Evolutionary conservation across 2,797 vertebrate genomes (phyloP).

Genomic region (Odontamblyopus rebecca): DNA sequence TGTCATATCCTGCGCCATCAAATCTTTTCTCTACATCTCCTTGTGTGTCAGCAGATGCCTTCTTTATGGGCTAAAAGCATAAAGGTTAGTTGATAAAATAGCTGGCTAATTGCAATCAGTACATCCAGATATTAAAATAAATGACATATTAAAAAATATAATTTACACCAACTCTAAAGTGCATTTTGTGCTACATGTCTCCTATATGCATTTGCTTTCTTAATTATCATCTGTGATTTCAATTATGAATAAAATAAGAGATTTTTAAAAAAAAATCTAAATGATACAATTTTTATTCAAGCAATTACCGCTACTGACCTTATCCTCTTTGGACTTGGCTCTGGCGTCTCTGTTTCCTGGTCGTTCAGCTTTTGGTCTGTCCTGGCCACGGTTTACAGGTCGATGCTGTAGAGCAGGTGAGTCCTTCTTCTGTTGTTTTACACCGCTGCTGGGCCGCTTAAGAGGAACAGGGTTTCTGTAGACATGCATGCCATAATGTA

Average conservation of each 20-base stretch:
- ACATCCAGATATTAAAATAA: too few relatives aligned
- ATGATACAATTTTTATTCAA: neutral
- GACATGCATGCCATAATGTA: neutral
- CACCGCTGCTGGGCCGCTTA: conserved; percentile 85
- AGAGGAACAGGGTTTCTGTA: conserved; percentile 85
- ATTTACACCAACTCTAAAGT: too few relatives aligned
- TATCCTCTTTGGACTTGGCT: conserved; percentile 87
- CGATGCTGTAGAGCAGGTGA: conserved; percentile 84
- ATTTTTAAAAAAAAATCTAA: too few relatives aligned
- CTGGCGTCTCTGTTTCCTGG: conserved; percentile 73
- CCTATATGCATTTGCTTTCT: too few relatives aligned
- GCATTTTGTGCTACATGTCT: too few relatives aligned
- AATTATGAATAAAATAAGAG: too few relatives aligned
- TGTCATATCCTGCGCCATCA: conserved; percentile 89
- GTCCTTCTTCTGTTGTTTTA: conserved; percentile 88
- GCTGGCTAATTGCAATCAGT: too few relatives aligned
- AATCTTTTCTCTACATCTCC: conserved; percentile 88
- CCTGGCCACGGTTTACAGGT: conserved; percentile 78
- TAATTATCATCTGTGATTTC: too few relatives aligned
- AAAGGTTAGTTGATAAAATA: conserved; percentile 1
- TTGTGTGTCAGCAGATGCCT: conserved; percentile 77
- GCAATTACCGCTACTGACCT: conserved; percentile 69
- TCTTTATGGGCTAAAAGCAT: conserved; percentile 80
- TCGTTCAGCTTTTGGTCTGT: conserved; percentile 81
- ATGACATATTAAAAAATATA: too few relatives aligned